A percentile compares a stretch with the other conserved stretches of the same genome.
Conservation (phyloP, 2,113 vertebrate genomes). For the Mobula birostris region DNA sequence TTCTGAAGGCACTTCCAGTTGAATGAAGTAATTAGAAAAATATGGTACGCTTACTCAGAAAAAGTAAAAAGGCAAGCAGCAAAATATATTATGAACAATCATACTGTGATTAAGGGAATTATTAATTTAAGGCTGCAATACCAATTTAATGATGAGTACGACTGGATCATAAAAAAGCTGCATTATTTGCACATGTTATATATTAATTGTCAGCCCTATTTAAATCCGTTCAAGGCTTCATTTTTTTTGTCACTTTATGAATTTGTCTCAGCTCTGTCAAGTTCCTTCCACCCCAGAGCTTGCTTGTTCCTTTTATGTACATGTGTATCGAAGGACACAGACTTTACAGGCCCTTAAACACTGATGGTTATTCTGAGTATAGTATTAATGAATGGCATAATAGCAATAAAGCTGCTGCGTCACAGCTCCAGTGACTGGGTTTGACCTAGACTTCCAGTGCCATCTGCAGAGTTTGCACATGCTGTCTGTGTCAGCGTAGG, state of each 20-base stretch:
- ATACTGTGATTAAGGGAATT: too few relatives aligned
- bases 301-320: background rate
- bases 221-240: background rate
- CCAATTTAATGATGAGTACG: too few relatives aligned
- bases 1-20: background rate
- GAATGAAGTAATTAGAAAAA: background rate
- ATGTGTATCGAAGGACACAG: background rate
- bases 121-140: background rate
- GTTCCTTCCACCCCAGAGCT: background rate
- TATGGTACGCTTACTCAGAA: background rate
- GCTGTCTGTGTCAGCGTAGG: too few relatives aligned
- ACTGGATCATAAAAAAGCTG: too few relatives aligned
- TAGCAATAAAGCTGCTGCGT: too few relatives aligned
- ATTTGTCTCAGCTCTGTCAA: background rate
- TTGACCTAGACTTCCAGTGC: too few relatives aligned
- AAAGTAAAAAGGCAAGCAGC: background rate
- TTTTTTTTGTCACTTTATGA: background rate
- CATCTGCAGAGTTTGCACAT: too few relatives aligned
- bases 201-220: background rate
- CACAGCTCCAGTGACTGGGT: too few relatives aligned
- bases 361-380: background rate
- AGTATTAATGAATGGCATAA: background rate
- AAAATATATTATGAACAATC: background rate
- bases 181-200: too few relatives aligned
- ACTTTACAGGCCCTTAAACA: background rate